Evolutionary conservation across 2,113 vertebrate species (phyloP).

Genomic region (Formicarius rufipectus): DNA sequence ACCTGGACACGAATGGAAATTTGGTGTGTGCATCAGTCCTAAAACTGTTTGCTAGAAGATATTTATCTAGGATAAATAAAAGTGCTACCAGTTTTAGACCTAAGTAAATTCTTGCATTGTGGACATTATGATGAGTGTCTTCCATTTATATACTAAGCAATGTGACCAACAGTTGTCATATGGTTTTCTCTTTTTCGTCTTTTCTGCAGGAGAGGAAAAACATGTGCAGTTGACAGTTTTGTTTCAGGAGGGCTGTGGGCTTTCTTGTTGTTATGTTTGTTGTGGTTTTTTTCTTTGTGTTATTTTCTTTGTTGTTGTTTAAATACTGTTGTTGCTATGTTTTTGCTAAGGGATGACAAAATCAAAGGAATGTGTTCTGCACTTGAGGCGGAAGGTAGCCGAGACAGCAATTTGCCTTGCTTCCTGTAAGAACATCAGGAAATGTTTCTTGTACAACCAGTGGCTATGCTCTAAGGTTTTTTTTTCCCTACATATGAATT

Average conservation of each 20-base stretch:
- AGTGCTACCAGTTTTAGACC: not conserved
- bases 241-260: not conserved
- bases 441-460: not conserved
- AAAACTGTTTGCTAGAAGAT: not conserved
- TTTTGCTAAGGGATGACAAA: not conserved
- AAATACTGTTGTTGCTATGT: not conserved
- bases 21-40: not conserved
- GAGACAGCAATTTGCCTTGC: not conserved
- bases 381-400: not conserved
- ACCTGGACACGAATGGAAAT: not conserved
- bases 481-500: not conserved
- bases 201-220: not conserved
- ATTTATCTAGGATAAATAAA: too few species aligned
- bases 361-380: not conserved
- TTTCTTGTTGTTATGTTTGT: not conserved
- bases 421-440: conserved; percentile 16
- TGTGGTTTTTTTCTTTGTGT: too few species aligned
- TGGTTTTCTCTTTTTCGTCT: not conserved
- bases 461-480: not conserved
- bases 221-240: not conserved
- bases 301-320: not conserved
- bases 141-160: not conserved
- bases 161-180: not conserved
- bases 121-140: not conserved
- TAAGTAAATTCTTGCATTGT: not conserved